Base-by-base conservation (phyloP, 2,797 vertebrate genomes). In the Fringilla coelebs region DNA sequence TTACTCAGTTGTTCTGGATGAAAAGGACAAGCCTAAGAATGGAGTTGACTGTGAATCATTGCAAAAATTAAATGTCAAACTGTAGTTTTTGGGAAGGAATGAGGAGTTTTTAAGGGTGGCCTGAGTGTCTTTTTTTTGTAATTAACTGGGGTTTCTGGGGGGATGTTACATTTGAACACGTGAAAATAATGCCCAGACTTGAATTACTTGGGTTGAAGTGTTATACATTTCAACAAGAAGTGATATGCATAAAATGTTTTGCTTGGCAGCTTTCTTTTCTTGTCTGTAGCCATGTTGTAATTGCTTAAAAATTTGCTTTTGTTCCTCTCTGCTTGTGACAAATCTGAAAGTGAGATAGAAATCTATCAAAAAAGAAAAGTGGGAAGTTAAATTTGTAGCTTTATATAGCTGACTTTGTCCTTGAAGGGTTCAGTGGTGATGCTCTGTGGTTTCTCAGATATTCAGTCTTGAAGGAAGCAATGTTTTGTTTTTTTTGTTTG, bases 91-190 rank as follows among this genome's bases (percentile, higher is more conserved):
- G 90, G 78, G 85, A 91, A 94, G 71, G 63, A 75, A 19, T 7
- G 13, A 51, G 46, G 25, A 15, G 3, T 89, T 93, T 97, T 97
- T 97, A 97, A 97, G 95, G 74, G 96, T 96, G 94, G 95, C 96
- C 95, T 95, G 85, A 94, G 43, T 76, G 57, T 80, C 52, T 90
- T 24, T 16, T 60, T 83, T 72, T 46, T 54, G 48, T 81, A 81
- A 92, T 96, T 94, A 88, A 92, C 57, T 67, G 71, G 57, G 84
- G 31, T 72, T 88, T 91, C 28, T 48, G 66, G 52, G 63, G 89
- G 80, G 79, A 34, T 62, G 49, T 81, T 88, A 25, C 36, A 21
- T 77, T 48, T 94, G 36, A 79, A 81, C 45, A 46, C 89, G 65
- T 49, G 72, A 76, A 84, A 92, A 60, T 72, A 87, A 49, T 72